Evolutionary conservation across 2,888 invertebrate species (phyloP).

Genomic region (Muscina levida): DNA sequence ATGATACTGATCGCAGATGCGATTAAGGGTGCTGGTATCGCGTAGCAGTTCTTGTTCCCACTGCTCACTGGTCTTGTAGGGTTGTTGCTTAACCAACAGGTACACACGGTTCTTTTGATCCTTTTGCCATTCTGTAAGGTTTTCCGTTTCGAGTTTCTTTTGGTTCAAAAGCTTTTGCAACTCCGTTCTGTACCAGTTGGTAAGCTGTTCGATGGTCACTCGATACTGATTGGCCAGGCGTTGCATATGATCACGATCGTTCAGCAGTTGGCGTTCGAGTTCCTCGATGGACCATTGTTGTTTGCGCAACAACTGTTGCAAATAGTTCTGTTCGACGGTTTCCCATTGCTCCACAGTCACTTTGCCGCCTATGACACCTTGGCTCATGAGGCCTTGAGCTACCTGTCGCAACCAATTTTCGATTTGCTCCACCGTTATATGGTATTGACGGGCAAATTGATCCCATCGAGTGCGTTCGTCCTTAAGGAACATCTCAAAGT

Average conservation of each 20-base stretch:
- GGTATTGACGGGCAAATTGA: slow-evolving; percentile 72
- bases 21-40: slow-evolving; percentile 66
- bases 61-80: slow-evolving; percentile 69
- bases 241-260: slow-evolving; percentile 71
- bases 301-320: slow-evolving; percentile 73
- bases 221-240: slow-evolving; percentile 72
- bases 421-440: slow-evolving; percentile 74
- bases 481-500: slow-evolving; percentile 73
- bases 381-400: slow-evolving; percentile 66
- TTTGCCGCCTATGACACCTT: slow-evolving; percentile 70
- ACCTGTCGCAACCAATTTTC: slow-evolving; percentile 72
- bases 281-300: slow-evolving; percentile 76
- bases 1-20: slow-evolving; percentile 71
- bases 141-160: slow-evolving; percentile 70
- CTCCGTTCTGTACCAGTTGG: slow-evolving; percentile 74
- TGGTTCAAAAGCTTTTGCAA: slow-evolving; percentile 71
- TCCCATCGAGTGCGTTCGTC: slow-evolving; percentile 71
- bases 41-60: slow-evolving; percentile 70
- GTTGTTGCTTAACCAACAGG: slow-evolving; percentile 66
- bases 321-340: slow-evolving; percentile 70
- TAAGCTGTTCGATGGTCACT: slow-evolving; percentile 72
- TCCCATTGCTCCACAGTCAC: slow-evolving; percentile 72
- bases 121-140: slow-evolving; percentile 73
- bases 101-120: slow-evolving; percentile 74
- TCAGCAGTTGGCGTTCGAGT: slow-evolving; percentile 71